A percentile compares a stretch with the other conserved stretches of the same genome.
phyloP scores from a whole-genome alignment of 1,140 invertebrate genomes.

The Papilio machaon region DNA sequence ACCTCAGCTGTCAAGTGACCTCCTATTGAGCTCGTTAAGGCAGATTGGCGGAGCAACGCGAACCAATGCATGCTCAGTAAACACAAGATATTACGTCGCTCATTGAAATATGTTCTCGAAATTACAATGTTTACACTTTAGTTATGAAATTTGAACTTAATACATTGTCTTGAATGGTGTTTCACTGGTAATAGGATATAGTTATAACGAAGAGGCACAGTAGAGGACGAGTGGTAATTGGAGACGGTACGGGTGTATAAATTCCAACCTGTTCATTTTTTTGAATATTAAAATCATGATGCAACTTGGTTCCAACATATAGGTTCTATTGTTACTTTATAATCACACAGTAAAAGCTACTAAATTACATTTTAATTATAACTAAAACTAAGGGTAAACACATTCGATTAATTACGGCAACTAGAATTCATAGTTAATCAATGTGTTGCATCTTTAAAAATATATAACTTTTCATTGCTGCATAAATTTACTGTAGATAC shows the following conservation, averaged over 20 bases:
- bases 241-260: not conserved
- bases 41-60: slow-evolving; percentile 54
- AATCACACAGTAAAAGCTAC: not conserved
- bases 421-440: too few species aligned
- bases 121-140: not conserved
- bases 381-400: too few species aligned
- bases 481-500: too few species aligned
- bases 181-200: not conserved
- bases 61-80: slow-evolving; percentile 44
- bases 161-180: not conserved
- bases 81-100: slow-evolving; percentile 38
- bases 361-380: not conserved
- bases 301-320: not conserved
- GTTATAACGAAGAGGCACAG: not conserved
- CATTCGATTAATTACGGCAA: too few species aligned
- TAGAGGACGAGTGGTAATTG: not conserved
- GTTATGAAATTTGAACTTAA: not conserved
- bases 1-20: slow-evolving; percentile 62
- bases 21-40: slow-evolving; percentile 73
- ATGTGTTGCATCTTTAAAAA: too few species aligned
- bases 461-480: not conserved
- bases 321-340: not conserved
- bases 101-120: slow-evolving; percentile 5
- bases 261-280: not conserved
- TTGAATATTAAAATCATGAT: not conserved